A percentile compares a stretch with the other conserved stretches of the same genome.
These are phyloP conservation scores for Odocoileus hemionus DNA, from an alignment of 2,113 vertebrate species.

Conservation along the genomic window DNA sequence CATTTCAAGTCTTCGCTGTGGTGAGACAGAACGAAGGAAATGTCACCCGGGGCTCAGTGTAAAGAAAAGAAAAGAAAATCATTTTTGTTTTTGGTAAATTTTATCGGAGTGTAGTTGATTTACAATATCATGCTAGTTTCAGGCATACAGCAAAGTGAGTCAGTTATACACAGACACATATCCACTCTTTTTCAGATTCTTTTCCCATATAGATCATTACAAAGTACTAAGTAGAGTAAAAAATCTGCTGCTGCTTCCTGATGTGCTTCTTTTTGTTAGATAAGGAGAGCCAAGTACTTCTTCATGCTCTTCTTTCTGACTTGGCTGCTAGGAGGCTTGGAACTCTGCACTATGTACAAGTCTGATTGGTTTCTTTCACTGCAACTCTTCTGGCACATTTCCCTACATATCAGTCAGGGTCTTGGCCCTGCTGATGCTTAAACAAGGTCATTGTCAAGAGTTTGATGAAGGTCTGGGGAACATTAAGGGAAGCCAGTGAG, in stretches of 20 bases:
- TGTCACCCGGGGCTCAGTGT: background rate
- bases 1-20: background rate
- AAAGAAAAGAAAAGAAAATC: background rate
- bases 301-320: background rate
- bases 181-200: background rate
- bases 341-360: background rate
- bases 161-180: background rate
- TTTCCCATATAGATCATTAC: background rate
- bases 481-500: background rate
- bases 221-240: background rate
- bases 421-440: background rate
- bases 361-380: background rate
- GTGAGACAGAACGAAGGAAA: background rate
- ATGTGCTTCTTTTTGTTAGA: background rate
- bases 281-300: background rate
- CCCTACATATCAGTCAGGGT: background rate
- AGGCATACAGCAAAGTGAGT: background rate
- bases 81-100: background rate
- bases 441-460: background rate
- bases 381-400: background rate
- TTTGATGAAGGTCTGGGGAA: background rate
- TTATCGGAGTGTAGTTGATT: background rate
- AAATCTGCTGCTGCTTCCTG: background rate
- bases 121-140: background rate
- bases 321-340: background rate